Conservation (phyloP, 2,888 invertebrate genomes). For the Morpho deidamia region DNA sequence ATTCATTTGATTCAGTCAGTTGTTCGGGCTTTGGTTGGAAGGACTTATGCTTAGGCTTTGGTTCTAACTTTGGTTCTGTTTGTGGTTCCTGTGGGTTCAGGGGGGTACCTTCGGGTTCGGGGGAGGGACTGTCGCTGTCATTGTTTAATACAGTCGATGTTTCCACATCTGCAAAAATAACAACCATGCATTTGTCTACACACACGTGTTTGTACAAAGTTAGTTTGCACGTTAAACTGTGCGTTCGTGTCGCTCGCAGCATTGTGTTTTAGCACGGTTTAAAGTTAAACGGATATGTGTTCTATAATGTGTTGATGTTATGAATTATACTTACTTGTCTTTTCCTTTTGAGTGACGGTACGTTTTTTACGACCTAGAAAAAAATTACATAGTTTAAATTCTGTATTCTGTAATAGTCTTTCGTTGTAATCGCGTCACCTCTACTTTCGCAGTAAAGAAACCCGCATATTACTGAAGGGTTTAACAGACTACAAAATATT, state of each 20-base stretch:
- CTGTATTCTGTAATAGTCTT: background rate
- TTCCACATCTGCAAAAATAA: slow-evolving; percentile 71
- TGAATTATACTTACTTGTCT: slow-evolving; percentile 26
- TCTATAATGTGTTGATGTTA: slow-evolving; percentile 3
- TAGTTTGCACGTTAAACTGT: slow-evolving; percentile 29
- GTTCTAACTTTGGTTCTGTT: slow-evolving; percentile 50
- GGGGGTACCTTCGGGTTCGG: slow-evolving; percentile 45
- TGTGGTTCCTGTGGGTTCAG: slow-evolving; percentile 13
- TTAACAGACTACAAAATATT: no score
- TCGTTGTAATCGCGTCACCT: no score
- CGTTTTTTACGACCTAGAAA: slow-evolving; percentile 37
- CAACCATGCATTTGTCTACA: slow-evolving; percentile 64
- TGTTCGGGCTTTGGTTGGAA: slow-evolving; percentile 45
- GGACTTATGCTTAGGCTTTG: slow-evolving; percentile 54
- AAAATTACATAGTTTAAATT: slow-evolving; percentile 2
- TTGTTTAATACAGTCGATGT: slow-evolving; percentile 51
- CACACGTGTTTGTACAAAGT: slow-evolving; percentile 37
- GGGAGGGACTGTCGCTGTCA: slow-evolving; percentile 35
- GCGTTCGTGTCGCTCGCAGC: slow-evolving; percentile 18
- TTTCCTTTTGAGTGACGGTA: slow-evolving; percentile 24
- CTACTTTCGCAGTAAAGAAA: no score
- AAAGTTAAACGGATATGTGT: slow-evolving; percentile 28
- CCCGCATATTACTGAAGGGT: no score
- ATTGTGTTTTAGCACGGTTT: slow-evolving; percentile 30
- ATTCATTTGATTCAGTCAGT: slow-evolving; percentile 44